These are phyloP conservation scores for Leptinotarsa undecemlineata DNA, from an alignment of 1,140 invertebrate genomes.

Conservation along the genomic window DNA sequence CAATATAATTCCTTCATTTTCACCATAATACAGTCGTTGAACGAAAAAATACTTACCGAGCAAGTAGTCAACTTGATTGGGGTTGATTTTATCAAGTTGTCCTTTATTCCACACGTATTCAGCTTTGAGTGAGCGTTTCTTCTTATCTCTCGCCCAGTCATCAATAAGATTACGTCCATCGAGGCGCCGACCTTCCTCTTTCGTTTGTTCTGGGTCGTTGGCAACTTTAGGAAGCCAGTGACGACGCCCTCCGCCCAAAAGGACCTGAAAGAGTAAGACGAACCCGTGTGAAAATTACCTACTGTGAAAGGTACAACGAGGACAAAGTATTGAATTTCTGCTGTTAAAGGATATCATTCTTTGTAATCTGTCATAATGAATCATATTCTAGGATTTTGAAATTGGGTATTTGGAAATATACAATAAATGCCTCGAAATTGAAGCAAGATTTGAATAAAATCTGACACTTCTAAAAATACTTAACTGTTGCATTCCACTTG, in stretches of 20 bases:
- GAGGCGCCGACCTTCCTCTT: conserved; percentile 67
- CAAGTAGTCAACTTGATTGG: conserved; percentile 69
- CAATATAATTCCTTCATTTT: background rate
- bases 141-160: conserved; percentile 67
- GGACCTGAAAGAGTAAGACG: conserved; percentile 58
- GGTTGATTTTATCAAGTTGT: conserved; percentile 65
- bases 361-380: no score
- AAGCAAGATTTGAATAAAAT: no score
- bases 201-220: conserved; percentile 61
- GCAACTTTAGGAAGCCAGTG: conserved; percentile 69
- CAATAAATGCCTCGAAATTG: no score
- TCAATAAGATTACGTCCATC: conserved; percentile 68
- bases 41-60: conserved; percentile 60
- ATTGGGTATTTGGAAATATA: no score
- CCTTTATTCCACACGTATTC: conserved; percentile 69
- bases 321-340: no score
- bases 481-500: no score
- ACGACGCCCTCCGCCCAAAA: conserved; percentile 73
- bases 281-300: background rate
- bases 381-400: no score
- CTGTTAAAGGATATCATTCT: no score
- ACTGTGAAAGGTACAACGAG: no score
- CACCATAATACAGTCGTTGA: background rate
- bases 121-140: conserved; percentile 57
- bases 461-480: no score